phyloP scores from a whole-genome alignment of 2,888 invertebrate genomes.

The Hydraecia micacea region DNA sequence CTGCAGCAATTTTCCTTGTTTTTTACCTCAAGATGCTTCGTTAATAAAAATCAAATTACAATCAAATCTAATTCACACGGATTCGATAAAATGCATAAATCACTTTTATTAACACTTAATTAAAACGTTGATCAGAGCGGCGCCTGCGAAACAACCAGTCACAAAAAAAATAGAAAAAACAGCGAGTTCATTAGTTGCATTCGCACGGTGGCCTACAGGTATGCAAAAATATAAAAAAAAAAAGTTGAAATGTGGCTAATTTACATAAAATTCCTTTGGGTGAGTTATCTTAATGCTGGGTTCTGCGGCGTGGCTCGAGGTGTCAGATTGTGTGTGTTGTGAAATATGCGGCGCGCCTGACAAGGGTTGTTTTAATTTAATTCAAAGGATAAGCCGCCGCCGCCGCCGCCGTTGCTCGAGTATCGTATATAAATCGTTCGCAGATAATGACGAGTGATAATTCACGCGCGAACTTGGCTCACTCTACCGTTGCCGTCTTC shows the following conservation, averaged over 20 bases:
- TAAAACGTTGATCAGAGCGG: slow-evolving; percentile 58
- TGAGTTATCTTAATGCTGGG: slow-evolving; percentile 66
- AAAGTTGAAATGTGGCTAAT: slow-evolving; percentile 78
- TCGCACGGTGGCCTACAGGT: slow-evolving; percentile 77
- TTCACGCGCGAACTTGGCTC: slow-evolving; percentile 70
- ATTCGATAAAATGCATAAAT: slow-evolving; percentile 58
- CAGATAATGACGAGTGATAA: slow-evolving; percentile 84
- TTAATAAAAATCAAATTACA: slow-evolving; percentile 35
- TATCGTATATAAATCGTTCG: slow-evolving; percentile 76
- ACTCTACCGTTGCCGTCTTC: slow-evolving; percentile 11
- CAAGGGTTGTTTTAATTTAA: slow-evolving; percentile 84
- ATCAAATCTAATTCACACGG: slow-evolving; percentile 44
- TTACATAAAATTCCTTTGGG: slow-evolving; percentile 85
- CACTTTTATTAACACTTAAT: slow-evolving; percentile 64
- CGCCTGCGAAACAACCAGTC: slow-evolving; percentile 48
- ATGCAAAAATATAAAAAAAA: slow-evolving; percentile 72
- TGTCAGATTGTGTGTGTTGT: slow-evolving; percentile 76
- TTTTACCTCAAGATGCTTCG: slow-evolving; percentile 7
- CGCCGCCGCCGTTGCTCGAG: slow-evolving; percentile 54
- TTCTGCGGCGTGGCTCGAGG: slow-evolving; percentile 63
- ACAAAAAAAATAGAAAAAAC: slow-evolving; percentile 28
- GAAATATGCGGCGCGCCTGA: slow-evolving; percentile 80
- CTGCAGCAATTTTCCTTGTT: slow-evolving; percentile 3
- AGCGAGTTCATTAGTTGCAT: slow-evolving; percentile 71
- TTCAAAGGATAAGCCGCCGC: slow-evolving; percentile 83